Evolutionary conservation across 2,888 invertebrate genomes (phyloP), one percentile per base, ranked within the genome.

Genomic region (Embidobia sp.): DNA sequence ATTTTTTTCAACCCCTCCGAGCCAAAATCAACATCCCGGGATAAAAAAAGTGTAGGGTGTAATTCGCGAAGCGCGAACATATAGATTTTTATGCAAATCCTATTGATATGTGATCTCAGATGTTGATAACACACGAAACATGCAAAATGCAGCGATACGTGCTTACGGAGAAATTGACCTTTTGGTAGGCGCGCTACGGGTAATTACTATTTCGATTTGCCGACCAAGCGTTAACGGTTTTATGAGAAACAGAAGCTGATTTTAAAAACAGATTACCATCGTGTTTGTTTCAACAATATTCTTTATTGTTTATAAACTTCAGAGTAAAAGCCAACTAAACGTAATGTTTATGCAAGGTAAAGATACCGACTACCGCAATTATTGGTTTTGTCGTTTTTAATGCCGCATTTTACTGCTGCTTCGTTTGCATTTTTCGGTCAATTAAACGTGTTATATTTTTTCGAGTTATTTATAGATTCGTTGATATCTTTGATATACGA

Each of bases 51-150:
- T 64, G 59, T 59, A 69, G 64, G 72, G 77, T 69, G 78, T 78
- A 80, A 81, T 63, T 79, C 67, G 77, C 73, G 77, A 73, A 79
- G 77, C 82, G 84, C 83, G 81, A 82, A 81, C 80, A 80, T 86
- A 88, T 86, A 88, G 87, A 88, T 88, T 88, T 86, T 88, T 88
- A 88, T 88, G 88, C 87, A 87, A 88, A 88, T 88, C 85, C 82
- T 79, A 86, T 86, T 87, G 88, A 88, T 88, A 87, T 83, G 85
- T 85, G 86, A 88, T 88, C 83, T 84, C 83, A 80, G 79, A 70
- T 80, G 78, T 75, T 77, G 77, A 77, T 77, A 77, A 67, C 73
- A 77, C 77, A 77, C 77, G 77, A 73, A 75, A 67, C 77, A 77
- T 72, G 72, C 53, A 72, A 66, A 53, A 37, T 70, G 64, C 53